A percentile compares a stretch with the other conserved stretches of the same genome.
Evolutionary conservation across 1,140 invertebrate genomes (phyloP).

Genomic region (Archivesica marissinica): DNA sequence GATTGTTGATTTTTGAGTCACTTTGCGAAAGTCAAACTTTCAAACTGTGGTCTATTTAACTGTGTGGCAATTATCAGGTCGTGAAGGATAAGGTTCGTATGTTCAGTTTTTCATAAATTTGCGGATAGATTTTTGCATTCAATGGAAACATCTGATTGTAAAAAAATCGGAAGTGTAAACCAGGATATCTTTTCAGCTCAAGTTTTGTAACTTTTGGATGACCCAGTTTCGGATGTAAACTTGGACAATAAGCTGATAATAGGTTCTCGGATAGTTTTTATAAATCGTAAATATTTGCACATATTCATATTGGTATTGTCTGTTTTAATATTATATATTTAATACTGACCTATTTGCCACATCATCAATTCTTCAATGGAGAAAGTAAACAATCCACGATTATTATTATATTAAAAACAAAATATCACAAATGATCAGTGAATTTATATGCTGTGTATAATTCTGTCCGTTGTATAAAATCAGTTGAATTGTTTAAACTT

Average conservation of each 20-base stretch:
- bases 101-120: neutral
- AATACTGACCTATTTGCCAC: no score
- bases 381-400: no score
- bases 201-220: constrained; percentile 36
- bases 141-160: constrained; percentile 8
- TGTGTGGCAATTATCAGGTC: constrained; percentile 13
- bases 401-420: no score
- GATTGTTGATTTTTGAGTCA: constrained; percentile 70
- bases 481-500: no score
- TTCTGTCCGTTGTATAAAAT: no score
- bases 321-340: no score
- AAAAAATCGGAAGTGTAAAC: neutral
- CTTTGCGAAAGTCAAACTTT: constrained; percentile 42
- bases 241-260: neutral
- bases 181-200: neutral
- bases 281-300: no score
- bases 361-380: no score
- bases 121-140: neutral
- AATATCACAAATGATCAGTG: no score
- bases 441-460: no score
- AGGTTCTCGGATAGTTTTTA: no score
- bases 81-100: neutral
- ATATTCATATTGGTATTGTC: no score
- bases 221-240: constrained; percentile 38
- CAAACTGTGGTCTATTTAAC: constrained; percentile 15